phyloP scores from a whole-genome alignment of 2,113 vertebrate genomes.

The Pandion haliaetus region DNA sequence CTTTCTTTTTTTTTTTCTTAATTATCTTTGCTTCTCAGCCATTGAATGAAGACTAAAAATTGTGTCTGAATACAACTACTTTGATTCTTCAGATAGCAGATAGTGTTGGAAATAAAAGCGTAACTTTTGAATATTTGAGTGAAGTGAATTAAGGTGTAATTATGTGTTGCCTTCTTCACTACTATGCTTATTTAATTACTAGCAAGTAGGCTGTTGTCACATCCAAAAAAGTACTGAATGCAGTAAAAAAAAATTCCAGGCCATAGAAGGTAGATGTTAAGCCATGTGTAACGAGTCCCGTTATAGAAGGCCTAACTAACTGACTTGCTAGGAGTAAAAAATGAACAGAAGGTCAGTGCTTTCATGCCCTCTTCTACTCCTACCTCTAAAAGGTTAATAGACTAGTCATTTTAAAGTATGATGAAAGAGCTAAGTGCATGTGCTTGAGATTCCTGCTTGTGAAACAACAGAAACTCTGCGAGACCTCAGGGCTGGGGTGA shows the following conservation, averaged over 20 bases:
- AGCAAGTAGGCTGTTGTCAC: neutral
- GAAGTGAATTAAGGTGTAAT: neutral
- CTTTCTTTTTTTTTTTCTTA: neutral
- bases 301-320: neutral
- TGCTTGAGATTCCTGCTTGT: neutral
- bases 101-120: neutral
- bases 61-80: neutral
- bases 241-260: neutral
- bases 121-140: neutral
- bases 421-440: neutral
- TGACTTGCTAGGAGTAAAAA: neutral
- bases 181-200: neutral
- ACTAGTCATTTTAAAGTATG: neutral
- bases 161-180: neutral
- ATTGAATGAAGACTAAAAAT: neutral
- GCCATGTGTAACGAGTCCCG: rapidly evolving
- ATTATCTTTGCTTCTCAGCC: neutral
- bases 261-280: neutral
- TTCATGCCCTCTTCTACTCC: neutral
- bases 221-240: neutral
- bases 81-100: neutral
- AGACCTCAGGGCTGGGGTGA: neutral
- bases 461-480: neutral
- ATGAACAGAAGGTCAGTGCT: neutral
- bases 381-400: neutral